Conservation (phyloP, 2,797 vertebrate genomes). For the Sus cebifrons region DNA sequence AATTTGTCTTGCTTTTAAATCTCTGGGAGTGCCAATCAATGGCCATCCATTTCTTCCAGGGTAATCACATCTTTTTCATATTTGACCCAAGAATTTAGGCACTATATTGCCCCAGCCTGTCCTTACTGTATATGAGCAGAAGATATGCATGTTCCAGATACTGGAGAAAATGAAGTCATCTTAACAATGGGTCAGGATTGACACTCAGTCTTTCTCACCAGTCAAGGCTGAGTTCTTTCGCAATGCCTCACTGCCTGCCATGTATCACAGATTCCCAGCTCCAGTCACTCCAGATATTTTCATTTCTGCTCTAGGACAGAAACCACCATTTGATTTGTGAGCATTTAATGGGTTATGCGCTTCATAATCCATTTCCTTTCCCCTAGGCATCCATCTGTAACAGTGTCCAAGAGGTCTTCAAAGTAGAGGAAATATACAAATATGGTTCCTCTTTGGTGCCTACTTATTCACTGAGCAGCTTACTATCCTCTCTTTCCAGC, state of each 20-base stretch:
- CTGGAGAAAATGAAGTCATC: constrained; percentile 64
- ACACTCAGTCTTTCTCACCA: not conserved
- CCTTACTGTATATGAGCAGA: constrained; percentile 3
- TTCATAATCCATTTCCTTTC: not conserved
- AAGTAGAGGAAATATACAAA: not conserved
- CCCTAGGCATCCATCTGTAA: not conserved
- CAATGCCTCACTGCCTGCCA: not conserved
- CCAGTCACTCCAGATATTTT: constrained; percentile 19
- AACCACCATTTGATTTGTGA: not conserved
- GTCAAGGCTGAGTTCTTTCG: not conserved
- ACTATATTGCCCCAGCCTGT: not conserved
- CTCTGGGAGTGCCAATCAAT: constrained; percentile 61
- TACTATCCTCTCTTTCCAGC: not conserved
- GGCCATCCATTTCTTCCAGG: constrained; percentile 44
- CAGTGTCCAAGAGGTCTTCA: not conserved
- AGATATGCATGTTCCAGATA: constrained; percentile 19
- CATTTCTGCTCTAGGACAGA: constrained; percentile 60
- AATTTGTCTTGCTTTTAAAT: constrained; percentile 32
- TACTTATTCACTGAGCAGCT: not conserved
- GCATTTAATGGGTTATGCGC: constrained; percentile 6
- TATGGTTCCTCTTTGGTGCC: not conserved
- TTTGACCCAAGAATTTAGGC: constrained; percentile 54
- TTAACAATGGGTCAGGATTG: constrained; percentile 32
- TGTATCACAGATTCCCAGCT: not conserved
- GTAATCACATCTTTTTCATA: constrained; percentile 51